These are phyloP conservation scores for Mormyrus hasselquistii DNA, from an alignment of 2,797 vertebrate genomes.

Conservation along the genomic window DNA sequence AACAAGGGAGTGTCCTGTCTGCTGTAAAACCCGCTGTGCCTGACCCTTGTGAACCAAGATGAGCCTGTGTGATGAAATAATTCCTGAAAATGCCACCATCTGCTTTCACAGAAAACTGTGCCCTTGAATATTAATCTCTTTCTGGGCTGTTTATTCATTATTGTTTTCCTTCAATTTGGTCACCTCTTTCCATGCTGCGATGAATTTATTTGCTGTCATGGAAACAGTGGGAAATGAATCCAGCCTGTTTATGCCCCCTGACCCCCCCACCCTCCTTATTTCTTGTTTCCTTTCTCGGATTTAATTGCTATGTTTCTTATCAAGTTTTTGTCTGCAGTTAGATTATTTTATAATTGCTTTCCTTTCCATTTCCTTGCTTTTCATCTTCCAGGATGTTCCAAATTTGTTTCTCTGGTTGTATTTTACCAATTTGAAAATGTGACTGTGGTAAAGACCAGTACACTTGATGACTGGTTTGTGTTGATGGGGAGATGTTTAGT, in stretches of 20 bases:
- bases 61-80: conserved; percentile 4
- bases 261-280: not conserved
- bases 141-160: conserved; percentile 15
- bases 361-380: conserved; percentile 15
- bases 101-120: not conserved
- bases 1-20: not conserved
- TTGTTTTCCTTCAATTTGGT: conserved; percentile 20
- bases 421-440: conserved; percentile 16
- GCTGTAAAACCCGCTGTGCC: not conserved
- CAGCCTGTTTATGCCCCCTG: conserved; percentile 2
- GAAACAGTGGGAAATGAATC: conserved; percentile 25
- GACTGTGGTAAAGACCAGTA: not conserved
- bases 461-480: not conserved
- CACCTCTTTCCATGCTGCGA: conserved; percentile 10
- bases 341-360: conserved; percentile 27
- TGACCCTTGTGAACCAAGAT: not conserved
- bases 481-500: not conserved
- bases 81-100: conserved; percentile 16
- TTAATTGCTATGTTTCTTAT: conserved; percentile 28
- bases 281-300: conserved; percentile 21
- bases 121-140: conserved; percentile 19
- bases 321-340: conserved; percentile 22
- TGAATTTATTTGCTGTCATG: conserved; percentile 28
- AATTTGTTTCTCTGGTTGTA: conserved; percentile 9
- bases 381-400: not conserved